Evolutionary conservation across 2,113 vertebrate species (phyloP).

Genomic region (human): DNA sequence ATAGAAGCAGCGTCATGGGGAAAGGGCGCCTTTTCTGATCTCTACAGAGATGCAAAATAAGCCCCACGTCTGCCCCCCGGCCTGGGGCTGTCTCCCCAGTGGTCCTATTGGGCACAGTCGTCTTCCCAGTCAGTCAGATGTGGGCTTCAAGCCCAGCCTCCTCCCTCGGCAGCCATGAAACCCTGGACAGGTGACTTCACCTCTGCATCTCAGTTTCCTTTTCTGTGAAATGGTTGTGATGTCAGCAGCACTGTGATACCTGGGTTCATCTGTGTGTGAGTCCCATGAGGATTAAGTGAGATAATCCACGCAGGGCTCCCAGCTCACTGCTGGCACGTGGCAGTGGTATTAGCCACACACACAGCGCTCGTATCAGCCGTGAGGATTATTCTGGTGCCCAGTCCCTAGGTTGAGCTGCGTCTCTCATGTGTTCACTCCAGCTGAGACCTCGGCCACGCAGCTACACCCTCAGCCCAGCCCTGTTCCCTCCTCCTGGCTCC

Average conservation of each 20-base stretch:
- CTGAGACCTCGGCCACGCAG: not conserved
- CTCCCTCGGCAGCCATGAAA: not conserved
- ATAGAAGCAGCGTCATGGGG: not conserved
- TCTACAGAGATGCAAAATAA: not conserved
- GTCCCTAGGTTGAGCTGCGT: not conserved
- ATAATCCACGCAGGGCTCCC: accelerated
- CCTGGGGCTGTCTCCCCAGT: not conserved
- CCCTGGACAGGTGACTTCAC: not conserved
- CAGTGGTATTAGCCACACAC: too few relatives aligned
- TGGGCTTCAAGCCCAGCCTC: not conserved
- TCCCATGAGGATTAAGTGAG: not conserved
- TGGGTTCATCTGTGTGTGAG: not conserved
- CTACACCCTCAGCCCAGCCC: not conserved
- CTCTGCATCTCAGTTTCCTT: not conserved
- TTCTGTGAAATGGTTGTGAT: too few relatives aligned
- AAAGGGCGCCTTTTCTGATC: not conserved
- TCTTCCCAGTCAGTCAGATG: not conserved
- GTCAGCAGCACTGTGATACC: too few relatives aligned
- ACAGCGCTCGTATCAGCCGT: accelerated
- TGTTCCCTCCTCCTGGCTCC: not conserved
- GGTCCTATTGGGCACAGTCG: accelerated
- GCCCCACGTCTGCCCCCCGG: not conserved
- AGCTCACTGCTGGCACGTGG: not conserved
- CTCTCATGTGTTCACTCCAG: not conserved
- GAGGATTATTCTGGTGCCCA: accelerated